Evolutionary conservation across 1,140 invertebrate species (phyloP), one percentile per base, ranked within the genome.

Genomic region (Diabrotica virgifera): DNA sequence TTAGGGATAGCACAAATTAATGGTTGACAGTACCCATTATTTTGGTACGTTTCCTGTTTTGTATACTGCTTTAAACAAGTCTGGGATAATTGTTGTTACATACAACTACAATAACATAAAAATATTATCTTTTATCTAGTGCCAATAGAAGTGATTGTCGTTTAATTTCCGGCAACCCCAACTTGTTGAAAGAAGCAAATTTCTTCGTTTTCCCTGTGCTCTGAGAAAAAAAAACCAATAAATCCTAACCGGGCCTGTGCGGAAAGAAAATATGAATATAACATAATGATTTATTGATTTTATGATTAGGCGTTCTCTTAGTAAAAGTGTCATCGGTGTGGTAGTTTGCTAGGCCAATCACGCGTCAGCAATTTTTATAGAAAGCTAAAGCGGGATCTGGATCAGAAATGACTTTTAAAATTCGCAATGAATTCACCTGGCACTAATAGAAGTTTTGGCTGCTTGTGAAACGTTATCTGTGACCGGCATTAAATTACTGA

Each of bases 341-440:
- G 40, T n/a, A 46, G 40, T n/a, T 46, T 46, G 40, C 40, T 46
- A 46, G 40, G 40, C 40, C 40, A 46, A 46, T 46, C 40, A 46
- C 40, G 40, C 40, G 40, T 46, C 40, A 46, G 40, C 40, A 46
- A 46, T 46, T 46, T 46, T 46, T 46, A 46, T 46, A 46, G n/a
- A 46, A 46, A 46, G 40, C 8, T 24, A n/a, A 46, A 46, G 40
- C 40, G 40, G 24, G 3, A 46, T 46, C 40, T 24, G 24, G 24
- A 24, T 10, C 40, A 46, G 40, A 46, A 24, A 46, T 46, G 5
- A 6, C 40, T 46, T 46, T 46, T n/a, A 46, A 46, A 46, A 46
- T 46, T 46, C 40, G 8, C 8, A 46, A 46, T 46, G 40, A n/a
- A 46, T 46, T 46, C 40, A 46, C 40, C 40, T 46, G 40, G 40